These are phyloP conservation scores for Calosoma granatense DNA, from an alignment of 1,140 invertebrate species.

Conservation along the genomic window DNA sequence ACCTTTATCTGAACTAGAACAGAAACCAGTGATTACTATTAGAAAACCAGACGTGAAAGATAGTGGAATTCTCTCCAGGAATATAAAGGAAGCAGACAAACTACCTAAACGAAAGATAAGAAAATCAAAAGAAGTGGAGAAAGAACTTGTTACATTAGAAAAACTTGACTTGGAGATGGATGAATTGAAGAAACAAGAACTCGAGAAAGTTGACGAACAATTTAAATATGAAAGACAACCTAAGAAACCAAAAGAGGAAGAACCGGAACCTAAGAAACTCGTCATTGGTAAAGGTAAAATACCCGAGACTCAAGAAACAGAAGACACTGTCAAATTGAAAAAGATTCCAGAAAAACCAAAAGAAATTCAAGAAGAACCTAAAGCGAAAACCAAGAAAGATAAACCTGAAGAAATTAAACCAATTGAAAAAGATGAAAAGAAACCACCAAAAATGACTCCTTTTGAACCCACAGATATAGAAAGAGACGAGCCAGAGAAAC, in stretches of 20 bases:
- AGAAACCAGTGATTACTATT: conserved; percentile 35
- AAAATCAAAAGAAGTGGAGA: conserved; percentile 44
- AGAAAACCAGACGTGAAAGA: conserved; percentile 42
- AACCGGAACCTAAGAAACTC: conserved; percentile 12
- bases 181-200: conserved; percentile 12
- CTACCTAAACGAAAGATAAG: conserved; percentile 41
- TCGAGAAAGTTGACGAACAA: conserved; percentile 11
- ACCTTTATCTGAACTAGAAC: conserved; percentile 28
- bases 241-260: conserved; percentile 18
- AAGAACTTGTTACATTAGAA: conserved; percentile 56
- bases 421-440: conserved; percentile 13
- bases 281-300: conserved; percentile 14
- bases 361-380: conserved; percentile 19
- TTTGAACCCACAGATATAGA: conserved; percentile 18
- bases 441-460: conserved; percentile 14
- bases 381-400: conserved; percentile 28
- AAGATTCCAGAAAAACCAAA: conserved; percentile 23
- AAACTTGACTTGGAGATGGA: conserved; percentile 10
- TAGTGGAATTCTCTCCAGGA: conserved; percentile 55
- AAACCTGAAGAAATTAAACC: conserved; percentile 13
- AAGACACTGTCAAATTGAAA: conserved; percentile 14
- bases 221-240: conserved; percentile 13
- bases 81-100: conserved; percentile 54
- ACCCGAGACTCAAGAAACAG: conserved; percentile 11
- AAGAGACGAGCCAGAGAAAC: conserved; percentile 22